Evolutionary conservation across 2,888 invertebrate species (phyloP).

Genomic region (Troides helena): DNA sequence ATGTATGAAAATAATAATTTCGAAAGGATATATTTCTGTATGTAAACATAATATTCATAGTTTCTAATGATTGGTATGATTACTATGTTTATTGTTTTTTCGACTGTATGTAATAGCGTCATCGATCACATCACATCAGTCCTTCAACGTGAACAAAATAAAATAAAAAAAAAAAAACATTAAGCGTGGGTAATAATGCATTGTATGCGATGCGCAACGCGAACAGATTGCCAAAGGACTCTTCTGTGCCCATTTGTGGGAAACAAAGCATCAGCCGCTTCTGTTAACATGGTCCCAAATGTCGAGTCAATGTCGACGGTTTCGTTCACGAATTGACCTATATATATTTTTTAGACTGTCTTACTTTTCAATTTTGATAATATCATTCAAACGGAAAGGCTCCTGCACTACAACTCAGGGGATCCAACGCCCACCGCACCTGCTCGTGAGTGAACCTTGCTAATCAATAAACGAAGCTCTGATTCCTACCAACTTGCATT

Average conservation of each 20-base stretch:
- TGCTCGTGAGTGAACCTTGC: too few species aligned
- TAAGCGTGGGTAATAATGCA: constrained; percentile 15
- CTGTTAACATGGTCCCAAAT: constrained; percentile 1
- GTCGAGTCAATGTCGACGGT: not conserved
- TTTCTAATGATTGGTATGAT: not conserved
- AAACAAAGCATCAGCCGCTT: constrained; percentile 23
- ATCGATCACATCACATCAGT: not conserved
- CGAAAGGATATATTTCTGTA: too few species aligned
- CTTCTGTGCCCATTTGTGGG: constrained; percentile 11
- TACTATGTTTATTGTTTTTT: not conserved
- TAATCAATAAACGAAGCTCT: too few species aligned
- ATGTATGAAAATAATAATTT: not conserved
- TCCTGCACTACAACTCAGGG: too few species aligned
- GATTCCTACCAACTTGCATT: too few species aligned
- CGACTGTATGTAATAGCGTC: not conserved
- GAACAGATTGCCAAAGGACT: constrained; percentile 16
- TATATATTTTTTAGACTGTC: not conserved
- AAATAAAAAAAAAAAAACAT: constrained; percentile 17
- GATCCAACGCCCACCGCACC: too few species aligned
- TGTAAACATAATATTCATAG: too few species aligned
- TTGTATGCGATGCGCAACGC: constrained; percentile 25
- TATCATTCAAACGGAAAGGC: not conserved
- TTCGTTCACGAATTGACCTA: not conserved
- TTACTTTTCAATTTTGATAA: not conserved
- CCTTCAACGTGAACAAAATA: constrained; percentile 20